phyloP scores from a whole-genome alignment of 1,140 invertebrate species.

The Cydia strobilella region DNA sequence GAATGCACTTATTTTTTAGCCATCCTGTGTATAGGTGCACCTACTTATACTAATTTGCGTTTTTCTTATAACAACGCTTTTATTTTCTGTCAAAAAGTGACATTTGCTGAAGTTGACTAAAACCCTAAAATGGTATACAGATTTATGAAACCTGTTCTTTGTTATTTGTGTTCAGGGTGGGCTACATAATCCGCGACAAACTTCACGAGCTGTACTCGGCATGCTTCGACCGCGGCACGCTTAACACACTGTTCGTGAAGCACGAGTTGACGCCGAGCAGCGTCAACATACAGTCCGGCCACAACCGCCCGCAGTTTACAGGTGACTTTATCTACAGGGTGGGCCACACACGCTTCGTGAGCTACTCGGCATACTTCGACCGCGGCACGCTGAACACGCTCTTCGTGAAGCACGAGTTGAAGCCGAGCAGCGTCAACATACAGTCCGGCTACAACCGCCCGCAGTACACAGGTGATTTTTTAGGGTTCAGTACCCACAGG shows the following conservation, averaged over 20 bases:
- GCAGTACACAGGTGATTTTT: slow-evolving; percentile 55
- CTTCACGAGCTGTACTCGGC: slow-evolving; percentile 54
- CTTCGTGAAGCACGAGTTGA: slow-evolving; percentile 55
- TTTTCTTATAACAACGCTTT: too few species aligned
- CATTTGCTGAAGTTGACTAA: too few species aligned
- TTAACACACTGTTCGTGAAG: slow-evolving; percentile 52
- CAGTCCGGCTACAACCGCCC: slow-evolving; percentile 44
- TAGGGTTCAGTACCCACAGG: too few species aligned
- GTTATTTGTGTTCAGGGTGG: slow-evolving; percentile 48
- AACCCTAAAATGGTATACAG: background rate
- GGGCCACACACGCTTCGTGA: too few species aligned
- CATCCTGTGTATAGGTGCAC: too few species aligned
- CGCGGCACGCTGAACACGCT: slow-evolving; percentile 39
- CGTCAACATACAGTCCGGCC: slow-evolving; percentile 37
- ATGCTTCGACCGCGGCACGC: slow-evolving; percentile 51
- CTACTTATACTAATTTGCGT: too few species aligned
- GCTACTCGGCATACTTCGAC: slow-evolving; percentile 64
- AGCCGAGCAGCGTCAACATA: slow-evolving; percentile 39
- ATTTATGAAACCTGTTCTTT: background rate
- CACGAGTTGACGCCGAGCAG: slow-evolving; percentile 49
- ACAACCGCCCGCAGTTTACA: slow-evolving; percentile 48
- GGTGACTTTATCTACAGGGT: too few species aligned
- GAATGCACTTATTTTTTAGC: too few species aligned
- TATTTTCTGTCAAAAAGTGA: background rate
- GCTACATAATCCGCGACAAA: slow-evolving; percentile 47